These are phyloP conservation scores for Eupelmus urozonus DNA, from an alignment of 2,888 invertebrate species.

Conservation along the genomic window DNA sequence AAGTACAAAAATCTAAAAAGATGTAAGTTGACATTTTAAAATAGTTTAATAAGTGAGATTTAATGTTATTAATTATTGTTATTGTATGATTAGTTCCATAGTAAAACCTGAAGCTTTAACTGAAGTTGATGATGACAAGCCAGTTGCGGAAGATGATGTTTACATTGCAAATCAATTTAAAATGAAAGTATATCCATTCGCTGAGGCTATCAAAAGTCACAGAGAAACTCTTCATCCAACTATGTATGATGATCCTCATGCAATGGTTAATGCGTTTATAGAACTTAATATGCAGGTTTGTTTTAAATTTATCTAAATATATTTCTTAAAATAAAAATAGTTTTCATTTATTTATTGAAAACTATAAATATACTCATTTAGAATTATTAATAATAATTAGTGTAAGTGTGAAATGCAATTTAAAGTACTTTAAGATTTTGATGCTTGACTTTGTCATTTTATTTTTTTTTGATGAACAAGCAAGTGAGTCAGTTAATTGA, in stretches of 20 bases:
- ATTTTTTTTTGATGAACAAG: too few species aligned
- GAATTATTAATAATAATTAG: too few species aligned
- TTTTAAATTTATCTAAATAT: not conserved
- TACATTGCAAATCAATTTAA: slow-evolving; percentile 80
- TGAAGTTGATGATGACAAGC: slow-evolving; percentile 81
- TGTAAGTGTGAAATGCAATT: too few species aligned
- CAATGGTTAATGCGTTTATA: slow-evolving; percentile 83
- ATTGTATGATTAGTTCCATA: slow-evolving; percentile 71
- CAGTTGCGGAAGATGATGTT: slow-evolving; percentile 83
- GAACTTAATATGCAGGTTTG: slow-evolving; percentile 88
- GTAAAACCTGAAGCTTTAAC: slow-evolving; percentile 79
- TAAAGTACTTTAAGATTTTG: too few species aligned
- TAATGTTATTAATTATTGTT: not conserved
- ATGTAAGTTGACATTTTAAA: slow-evolving; percentile 74
- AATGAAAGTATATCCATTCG: slow-evolving; percentile 82
- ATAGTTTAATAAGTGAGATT: not conserved
- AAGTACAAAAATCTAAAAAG: slow-evolving; percentile 82
- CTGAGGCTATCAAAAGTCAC: slow-evolving; percentile 87
- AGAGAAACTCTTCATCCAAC: slow-evolving; percentile 90
- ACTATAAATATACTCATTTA: too few species aligned
- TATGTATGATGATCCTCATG: slow-evolving; percentile 87
- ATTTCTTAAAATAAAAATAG: not conserved
- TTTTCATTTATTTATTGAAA: too few species aligned
- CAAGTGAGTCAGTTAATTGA: too few species aligned
- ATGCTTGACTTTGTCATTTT: too few species aligned